These are phyloP conservation scores for Tenthredo amoena DNA, from an alignment of 2,888 invertebrate species.

Conservation along the genomic window DNA sequence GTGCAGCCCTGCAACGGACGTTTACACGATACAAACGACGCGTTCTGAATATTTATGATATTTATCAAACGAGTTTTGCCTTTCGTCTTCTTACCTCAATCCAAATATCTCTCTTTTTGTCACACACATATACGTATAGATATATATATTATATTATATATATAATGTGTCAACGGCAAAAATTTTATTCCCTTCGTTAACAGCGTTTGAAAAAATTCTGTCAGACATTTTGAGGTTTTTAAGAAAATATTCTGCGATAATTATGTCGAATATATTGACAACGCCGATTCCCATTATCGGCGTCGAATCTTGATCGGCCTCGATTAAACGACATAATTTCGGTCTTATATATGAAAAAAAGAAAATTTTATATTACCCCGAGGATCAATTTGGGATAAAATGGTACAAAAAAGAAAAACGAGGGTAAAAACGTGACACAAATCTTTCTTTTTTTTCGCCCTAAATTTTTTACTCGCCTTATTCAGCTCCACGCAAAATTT, in stretches of 20 bases:
- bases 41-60: conserved; percentile 43
- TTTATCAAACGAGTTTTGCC: conserved; percentile 33
- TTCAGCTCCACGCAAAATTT: no score
- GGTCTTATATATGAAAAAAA: neutral
- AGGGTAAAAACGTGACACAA: neutral
- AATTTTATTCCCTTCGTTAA: neutral
- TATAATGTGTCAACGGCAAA: neutral
- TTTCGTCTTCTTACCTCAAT: neutral
- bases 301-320: conserved; percentile 4
- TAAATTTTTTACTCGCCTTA: neutral
- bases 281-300: neutral
- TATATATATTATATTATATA: no score
- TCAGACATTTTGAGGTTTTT: no score
- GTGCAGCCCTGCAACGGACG: neutral
- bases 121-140: neutral
- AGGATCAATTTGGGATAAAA: neutral
- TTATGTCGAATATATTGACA: no score
- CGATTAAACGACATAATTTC: neutral
- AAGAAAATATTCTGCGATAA: no score
- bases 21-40: conserved; percentile 5
- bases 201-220: neutral
- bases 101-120: neutral
- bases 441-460: neutral
- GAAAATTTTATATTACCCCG: neutral
- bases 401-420: neutral